Evolutionary conservation across 1,140 invertebrate species (phyloP).

Genomic region (Musca domestica): DNA sequence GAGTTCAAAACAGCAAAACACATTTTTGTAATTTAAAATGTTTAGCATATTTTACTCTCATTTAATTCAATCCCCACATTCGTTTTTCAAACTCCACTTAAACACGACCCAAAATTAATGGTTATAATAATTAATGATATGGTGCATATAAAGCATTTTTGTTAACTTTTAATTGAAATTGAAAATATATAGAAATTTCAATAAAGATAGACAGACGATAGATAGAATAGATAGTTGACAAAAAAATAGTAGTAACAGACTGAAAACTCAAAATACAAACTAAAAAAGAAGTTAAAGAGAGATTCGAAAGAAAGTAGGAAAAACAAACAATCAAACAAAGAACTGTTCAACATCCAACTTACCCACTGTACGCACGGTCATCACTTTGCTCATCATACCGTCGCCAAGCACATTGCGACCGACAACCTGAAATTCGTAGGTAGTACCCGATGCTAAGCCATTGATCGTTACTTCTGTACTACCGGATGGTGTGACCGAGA

Average conservation of each 20-base stretch:
- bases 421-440: conserved; percentile 95
- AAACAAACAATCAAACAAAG: conserved; percentile 18
- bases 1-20: too few species aligned
- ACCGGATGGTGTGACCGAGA: conserved; percentile 87
- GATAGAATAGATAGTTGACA: conserved; percentile 22
- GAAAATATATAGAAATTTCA: background rate
- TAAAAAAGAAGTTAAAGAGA: conserved; percentile 24
- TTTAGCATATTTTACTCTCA: too few species aligned
- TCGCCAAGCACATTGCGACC: conserved; percentile 92
- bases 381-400: conserved; percentile 90
- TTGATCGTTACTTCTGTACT: conserved; percentile 89
- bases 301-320: conserved; percentile 13
- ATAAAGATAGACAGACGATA: background rate
- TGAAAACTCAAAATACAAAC: conserved; percentile 22
- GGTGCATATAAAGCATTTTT: background rate
- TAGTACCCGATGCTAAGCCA: conserved; percentile 81
- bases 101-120: too few species aligned
- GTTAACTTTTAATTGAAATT: background rate
- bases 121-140: too few species aligned
- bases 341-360: conserved; percentile 49
- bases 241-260: too few species aligned
- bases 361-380: conserved; percentile 89
- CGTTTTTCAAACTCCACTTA: too few species aligned
- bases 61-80: too few species aligned
- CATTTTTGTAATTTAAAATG: too few species aligned